Evolutionary conservation across 2,888 invertebrate species (phyloP).

Genomic region (Micropterix aruncella): DNA sequence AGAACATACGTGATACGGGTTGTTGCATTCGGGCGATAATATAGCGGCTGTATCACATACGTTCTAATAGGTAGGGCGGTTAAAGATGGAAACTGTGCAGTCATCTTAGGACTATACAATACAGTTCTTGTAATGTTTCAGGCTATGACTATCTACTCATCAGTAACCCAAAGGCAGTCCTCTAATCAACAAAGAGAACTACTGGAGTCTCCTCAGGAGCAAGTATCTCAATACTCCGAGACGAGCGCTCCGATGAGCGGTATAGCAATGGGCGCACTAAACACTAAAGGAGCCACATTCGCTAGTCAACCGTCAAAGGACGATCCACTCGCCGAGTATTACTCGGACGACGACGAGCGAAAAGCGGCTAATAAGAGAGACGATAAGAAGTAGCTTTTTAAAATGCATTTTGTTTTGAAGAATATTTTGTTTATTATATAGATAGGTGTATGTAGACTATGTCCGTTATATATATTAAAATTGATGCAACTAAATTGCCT

Average conservation of each 20-base stretch:
- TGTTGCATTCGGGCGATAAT: too few species aligned
- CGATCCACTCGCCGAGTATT: conserved; percentile 31
- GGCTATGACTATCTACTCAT: conserved; percentile 49
- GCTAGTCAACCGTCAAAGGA: conserved; percentile 24
- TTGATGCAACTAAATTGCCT: too few species aligned
- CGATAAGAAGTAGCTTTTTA: too few species aligned
- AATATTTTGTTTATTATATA: too few species aligned
- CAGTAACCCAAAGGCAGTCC: conserved; percentile 23
- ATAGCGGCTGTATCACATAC: too few species aligned
- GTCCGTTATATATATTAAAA: not conserved
- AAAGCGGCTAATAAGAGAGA: conserved; percentile 20
- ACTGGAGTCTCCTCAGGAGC: not conserved
- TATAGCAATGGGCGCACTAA: conserved; percentile 16
- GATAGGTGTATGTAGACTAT: not conserved
- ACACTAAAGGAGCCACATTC: conserved; percentile 24
- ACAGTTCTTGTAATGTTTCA: too few species aligned
- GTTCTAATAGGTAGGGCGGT: too few species aligned
- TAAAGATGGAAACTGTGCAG: too few species aligned
- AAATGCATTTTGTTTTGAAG: too few species aligned
- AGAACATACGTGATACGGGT: too few species aligned
- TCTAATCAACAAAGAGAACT: not conserved
- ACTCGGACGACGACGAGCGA: conserved; percentile 36
- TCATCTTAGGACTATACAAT: too few species aligned
- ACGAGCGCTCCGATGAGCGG: conserved; percentile 15
- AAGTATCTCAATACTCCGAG: conserved; percentile 1